Evolutionary conservation across 2,113 vertebrate species (phyloP).

Genomic region (Chloebia gouldiae): DNA sequence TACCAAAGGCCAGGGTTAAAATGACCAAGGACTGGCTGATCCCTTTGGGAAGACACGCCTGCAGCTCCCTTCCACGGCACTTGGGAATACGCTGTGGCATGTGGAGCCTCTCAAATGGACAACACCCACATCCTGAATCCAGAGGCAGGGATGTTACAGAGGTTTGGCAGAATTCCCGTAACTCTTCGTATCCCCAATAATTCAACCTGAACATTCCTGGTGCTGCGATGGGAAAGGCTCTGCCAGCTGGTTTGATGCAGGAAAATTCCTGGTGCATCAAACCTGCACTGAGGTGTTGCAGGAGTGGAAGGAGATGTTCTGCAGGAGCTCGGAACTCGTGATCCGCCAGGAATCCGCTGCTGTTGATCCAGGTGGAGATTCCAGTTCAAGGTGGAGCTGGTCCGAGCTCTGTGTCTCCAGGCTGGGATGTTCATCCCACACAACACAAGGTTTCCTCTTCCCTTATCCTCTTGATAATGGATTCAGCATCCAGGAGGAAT

Average conservation of each 20-base stretch:
- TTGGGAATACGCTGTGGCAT: accelerated
- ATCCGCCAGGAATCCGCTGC: accelerated
- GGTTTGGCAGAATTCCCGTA: neutral
- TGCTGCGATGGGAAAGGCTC: neutral
- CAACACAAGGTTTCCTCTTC: neutral
- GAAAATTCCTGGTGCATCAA: neutral
- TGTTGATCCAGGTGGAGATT: neutral
- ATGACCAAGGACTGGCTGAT: neutral
- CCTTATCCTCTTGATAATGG: neutral
- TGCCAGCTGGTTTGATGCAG: neutral
- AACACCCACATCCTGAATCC: neutral
- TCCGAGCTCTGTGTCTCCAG: neutral
- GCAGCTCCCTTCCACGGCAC: neutral
- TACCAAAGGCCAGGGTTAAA: neutral
- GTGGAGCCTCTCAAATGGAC: neutral
- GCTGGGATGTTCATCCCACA: neutral
- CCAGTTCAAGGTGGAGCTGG: neutral
- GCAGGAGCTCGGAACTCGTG: neutral
- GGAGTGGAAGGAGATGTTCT: neutral
- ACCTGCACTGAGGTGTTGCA: neutral
- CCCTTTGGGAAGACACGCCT: neutral
- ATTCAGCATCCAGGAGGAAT: neutral
- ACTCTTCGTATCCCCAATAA: accelerated
- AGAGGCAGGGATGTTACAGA: accelerated
- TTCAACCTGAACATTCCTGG: accelerated